phyloP scores from a whole-genome alignment of 2,113 vertebrate species.

The Verasper variegatus region DNA sequence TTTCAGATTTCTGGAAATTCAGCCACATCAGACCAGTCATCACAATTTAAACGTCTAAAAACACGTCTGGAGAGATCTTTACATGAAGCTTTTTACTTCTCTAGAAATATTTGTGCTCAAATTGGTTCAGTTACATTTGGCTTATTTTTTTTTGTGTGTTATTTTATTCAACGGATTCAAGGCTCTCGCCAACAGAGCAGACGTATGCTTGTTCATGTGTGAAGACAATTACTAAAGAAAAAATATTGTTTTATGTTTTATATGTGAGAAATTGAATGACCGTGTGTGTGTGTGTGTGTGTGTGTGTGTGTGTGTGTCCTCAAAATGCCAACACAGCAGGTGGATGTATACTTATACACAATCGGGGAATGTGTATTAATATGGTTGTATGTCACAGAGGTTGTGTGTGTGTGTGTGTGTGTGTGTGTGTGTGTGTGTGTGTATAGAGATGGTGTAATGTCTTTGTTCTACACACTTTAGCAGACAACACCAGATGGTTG shows the following conservation, averaged over 20 bases:
- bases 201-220: constrained; percentile 50
- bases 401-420: too few relatives aligned
- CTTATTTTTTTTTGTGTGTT: neutral
- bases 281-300: constrained; percentile 24
- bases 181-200: constrained; percentile 37
- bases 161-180: constrained; percentile 7
- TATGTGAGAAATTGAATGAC: neutral
- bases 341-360: constrained; percentile 31
- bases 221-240: constrained; percentile 33
- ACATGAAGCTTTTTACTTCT: too few relatives aligned
- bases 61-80: too few relatives aligned
- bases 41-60: too few relatives aligned
- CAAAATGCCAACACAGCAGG: constrained; percentile 42
- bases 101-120: too few relatives aligned
- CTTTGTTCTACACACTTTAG: constrained; percentile 78
- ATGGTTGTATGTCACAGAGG: constrained; percentile 30
- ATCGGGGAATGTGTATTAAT: constrained; percentile 27
- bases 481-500: constrained; percentile 81
- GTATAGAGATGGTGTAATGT: constrained; percentile 60
- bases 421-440: neutral
- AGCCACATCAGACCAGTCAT: too few relatives aligned
- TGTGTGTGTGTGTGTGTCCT: neutral
- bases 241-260: constrained; percentile 3
- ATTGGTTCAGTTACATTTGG: neutral
- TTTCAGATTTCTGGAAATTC: too few relatives aligned